phyloP scores from a whole-genome alignment of 1,140 invertebrate species.

The Sycobia sp. region DNA sequence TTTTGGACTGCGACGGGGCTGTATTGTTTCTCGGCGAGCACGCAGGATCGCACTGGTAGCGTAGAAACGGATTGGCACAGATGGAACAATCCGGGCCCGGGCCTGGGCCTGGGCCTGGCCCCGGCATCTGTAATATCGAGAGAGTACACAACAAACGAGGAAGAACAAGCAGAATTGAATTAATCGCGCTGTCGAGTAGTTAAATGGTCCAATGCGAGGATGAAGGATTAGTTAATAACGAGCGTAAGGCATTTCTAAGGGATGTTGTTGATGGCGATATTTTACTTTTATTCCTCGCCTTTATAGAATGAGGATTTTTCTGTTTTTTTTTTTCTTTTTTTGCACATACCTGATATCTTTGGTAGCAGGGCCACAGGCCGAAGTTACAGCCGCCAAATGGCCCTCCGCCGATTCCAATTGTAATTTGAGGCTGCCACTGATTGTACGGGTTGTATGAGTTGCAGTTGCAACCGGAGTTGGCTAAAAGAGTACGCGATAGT shows the following conservation, averaged over 20 bases:
- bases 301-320: no score
- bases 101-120: no score
- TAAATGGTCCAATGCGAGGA: no score
- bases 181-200: no score
- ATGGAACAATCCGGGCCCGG: slow-evolving; percentile 41
- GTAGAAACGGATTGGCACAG: slow-evolving; percentile 40
- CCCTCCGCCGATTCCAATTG: slow-evolving; percentile 42
- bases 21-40: slow-evolving; percentile 33
- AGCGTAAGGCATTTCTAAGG: no score
- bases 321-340: no score
- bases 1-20: not conserved
- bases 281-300: no score
- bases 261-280: no score
- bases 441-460: slow-evolving; percentile 7
- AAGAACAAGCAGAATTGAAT: no score
- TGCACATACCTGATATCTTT: slow-evolving; percentile 25
- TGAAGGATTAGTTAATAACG: no score
- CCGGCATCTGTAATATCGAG: no score
- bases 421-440: slow-evolving; percentile 45
- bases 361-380: slow-evolving; percentile 42
- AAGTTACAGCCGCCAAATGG: slow-evolving; percentile 22
- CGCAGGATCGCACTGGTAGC: slow-evolving; percentile 37
- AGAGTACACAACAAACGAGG: not conserved
- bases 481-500: no score
- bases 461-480: slow-evolving; percentile 36